These are phyloP conservation scores for Halocynthia roretzi DNA, from an alignment of 23 tunicate species.

Conservation along the genomic window DNA sequence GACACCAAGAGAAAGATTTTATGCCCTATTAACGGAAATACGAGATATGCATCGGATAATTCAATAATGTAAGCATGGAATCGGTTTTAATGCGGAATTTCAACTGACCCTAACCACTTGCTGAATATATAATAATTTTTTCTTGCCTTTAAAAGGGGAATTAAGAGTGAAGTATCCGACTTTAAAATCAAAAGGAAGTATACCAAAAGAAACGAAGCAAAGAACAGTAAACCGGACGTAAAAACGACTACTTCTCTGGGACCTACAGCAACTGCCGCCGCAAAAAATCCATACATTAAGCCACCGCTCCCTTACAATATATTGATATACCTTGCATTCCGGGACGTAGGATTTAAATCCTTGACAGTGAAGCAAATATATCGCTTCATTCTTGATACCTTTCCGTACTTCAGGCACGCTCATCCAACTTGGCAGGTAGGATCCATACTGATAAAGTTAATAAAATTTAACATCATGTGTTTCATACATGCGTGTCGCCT, in stretches of 20 bases:
- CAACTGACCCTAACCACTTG: too few species aligned
- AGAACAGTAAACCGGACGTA: background rate
- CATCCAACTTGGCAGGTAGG: slow-evolving; percentile 43
- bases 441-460: background rate
- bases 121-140: too few species aligned
- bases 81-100: too few species aligned
- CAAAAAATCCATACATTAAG: slow-evolving; percentile 12
- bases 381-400: slow-evolving; percentile 11
- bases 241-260: background rate
- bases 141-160: too few species aligned
- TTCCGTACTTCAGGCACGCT: slow-evolving; percentile 34
- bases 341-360: slow-evolving; percentile 3
- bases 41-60: too few species aligned
- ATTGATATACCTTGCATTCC: slow-evolving; percentile 38
- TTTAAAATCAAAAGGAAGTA: slow-evolving; percentile 18
- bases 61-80: too few species aligned
- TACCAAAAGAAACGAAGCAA: slow-evolving; percentile 5
- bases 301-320: slow-evolving; percentile 41
- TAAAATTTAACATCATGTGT: background rate
- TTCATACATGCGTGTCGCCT: background rate
- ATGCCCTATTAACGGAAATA: too few species aligned
- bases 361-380: slow-evolving; percentile 32
- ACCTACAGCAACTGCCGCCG: slow-evolving; percentile 4
- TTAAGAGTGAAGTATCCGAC: too few species aligned
- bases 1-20: too few species aligned